Base-by-base conservation (phyloP, 2,797 vertebrate species). In the Sebastes elongatus region DNA sequence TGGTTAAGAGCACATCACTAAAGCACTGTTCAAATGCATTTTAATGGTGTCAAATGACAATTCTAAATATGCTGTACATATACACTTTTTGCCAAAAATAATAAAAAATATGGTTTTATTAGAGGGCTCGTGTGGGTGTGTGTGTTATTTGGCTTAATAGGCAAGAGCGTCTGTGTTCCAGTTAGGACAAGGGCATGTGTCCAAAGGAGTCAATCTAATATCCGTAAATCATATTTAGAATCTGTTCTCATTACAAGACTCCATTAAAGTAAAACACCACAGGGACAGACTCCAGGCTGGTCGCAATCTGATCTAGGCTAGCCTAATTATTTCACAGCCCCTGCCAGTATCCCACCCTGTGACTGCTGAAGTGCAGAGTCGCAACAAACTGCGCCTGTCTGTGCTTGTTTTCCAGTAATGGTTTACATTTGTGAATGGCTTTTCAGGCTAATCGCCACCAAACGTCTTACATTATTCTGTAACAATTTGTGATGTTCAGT, bases 11-110 rank as follows among this genome's bases (percentile, higher is more conserved):
- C 95, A 96, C 95, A 95, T 93, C 89, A 93, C 87, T 90, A 82
- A 94, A 93, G 92, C 93, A 94, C 93, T 92, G 88, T 95, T 94
- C 82, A 87, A 78, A 95, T 93, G 91, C 87, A 94, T 95, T 95
- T 94, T 91, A 93, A 92, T 93, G 89, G 94, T 94, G 95, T 95
- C 93, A 91, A 95, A 93, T 85, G 83, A 92, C 72, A 72, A 94
- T 91, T 93, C 92, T 94, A 90, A 92, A 94, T 88, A 93, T 11
- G 88, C 92, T 95, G 95, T 95, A 94, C 55, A 94, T 91, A 95
- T 86, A 93, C 84, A 90, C 81, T 94, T 96, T 95, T 96, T 96
- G 95, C 95, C 96, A 94, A 96, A 96, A 93, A 90, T 87, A 86
- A 93, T 28, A 67, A 89, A 93, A 86, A 46, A 89, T 81, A 91